Evolutionary conservation across 2,888 invertebrate genomes (phyloP).

Genomic region (Taphrorychus bicolor): DNA sequence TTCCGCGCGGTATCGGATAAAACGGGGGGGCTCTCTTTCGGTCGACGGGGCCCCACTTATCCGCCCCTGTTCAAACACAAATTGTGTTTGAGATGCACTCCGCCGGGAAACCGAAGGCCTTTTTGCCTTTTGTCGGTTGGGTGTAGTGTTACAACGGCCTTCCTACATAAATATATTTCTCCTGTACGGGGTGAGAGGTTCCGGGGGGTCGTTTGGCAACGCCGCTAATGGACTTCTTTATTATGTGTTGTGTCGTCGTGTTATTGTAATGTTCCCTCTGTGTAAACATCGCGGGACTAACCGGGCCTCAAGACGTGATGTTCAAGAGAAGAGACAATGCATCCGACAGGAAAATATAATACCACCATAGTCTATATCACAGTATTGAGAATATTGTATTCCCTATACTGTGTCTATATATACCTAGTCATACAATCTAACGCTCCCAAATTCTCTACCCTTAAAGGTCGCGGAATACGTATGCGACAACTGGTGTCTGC

Average conservation of each 20-base stretch:
- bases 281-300: slow-evolving; percentile 45
- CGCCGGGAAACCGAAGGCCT: slow-evolving; percentile 37
- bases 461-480: too few species aligned
- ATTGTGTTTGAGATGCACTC: slow-evolving; percentile 41
- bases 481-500: too few species aligned
- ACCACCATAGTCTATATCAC: too few species aligned
- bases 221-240: slow-evolving; percentile 40
- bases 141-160: slow-evolving; percentile 31
- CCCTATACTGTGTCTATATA: too few species aligned
- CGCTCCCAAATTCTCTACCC: too few species aligned
- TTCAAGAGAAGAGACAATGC: too few species aligned
- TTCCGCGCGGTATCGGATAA: slow-evolving; percentile 19
- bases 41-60: slow-evolving; percentile 18
- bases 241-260: slow-evolving; percentile 36
- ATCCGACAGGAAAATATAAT: too few species aligned
- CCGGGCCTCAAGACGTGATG: slow-evolving; percentile 8
- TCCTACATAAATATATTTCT: slow-evolving; percentile 17
- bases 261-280: slow-evolving; percentile 46
- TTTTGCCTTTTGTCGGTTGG: slow-evolving; percentile 37
- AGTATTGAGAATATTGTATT: too few species aligned
- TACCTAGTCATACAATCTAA: too few species aligned
- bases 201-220: slow-evolving; percentile 25
- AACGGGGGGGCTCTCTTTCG: slow-evolving; percentile 21
- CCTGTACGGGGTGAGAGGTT: neutral
- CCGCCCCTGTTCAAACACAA: slow-evolving; percentile 35